phyloP scores from a whole-genome alignment of 2,797 vertebrate species.

The Erithacus rubecula region DNA sequence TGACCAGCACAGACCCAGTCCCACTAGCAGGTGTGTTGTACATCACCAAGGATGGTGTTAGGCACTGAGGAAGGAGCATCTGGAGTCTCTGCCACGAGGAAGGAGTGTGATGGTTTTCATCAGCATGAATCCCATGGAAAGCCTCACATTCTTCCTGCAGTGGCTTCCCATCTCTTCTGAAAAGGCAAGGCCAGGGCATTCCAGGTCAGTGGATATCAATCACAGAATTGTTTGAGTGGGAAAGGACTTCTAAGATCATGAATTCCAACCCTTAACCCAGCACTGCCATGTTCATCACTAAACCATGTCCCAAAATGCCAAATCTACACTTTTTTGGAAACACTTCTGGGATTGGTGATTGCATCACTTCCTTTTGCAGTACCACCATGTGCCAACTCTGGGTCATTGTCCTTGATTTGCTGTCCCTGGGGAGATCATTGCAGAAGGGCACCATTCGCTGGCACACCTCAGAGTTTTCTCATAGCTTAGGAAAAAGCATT shows the following conservation, averaged over 20 bases:
- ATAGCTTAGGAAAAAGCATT: neutral
- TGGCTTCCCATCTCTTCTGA: neutral
- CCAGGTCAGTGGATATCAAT: neutral
- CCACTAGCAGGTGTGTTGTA: neutral
- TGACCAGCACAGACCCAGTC: neutral
- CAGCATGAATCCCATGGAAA: neutral
- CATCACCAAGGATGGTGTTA: neutral
- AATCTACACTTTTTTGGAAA: neutral
- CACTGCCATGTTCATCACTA: neutral
- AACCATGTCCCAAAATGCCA: neutral
- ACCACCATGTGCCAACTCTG: neutral
- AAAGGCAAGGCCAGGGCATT: neutral
- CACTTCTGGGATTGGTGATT: neutral
- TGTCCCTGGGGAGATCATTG: rapidly evolving
- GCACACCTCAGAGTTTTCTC: neutral
- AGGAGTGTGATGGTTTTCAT: neutral
- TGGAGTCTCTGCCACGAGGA: neutral
- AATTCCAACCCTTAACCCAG: neutral
- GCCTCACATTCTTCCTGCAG: neutral
- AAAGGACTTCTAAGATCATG: neutral
- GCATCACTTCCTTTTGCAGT: neutral
- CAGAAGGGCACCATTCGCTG: neutral
- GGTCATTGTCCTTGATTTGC: neutral
- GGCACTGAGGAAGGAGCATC: neutral
- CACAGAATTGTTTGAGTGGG: neutral